Evolutionary conservation across 2,797 vertebrate genomes (phyloP).

Genomic region (Sebastes oblongus): DNA sequence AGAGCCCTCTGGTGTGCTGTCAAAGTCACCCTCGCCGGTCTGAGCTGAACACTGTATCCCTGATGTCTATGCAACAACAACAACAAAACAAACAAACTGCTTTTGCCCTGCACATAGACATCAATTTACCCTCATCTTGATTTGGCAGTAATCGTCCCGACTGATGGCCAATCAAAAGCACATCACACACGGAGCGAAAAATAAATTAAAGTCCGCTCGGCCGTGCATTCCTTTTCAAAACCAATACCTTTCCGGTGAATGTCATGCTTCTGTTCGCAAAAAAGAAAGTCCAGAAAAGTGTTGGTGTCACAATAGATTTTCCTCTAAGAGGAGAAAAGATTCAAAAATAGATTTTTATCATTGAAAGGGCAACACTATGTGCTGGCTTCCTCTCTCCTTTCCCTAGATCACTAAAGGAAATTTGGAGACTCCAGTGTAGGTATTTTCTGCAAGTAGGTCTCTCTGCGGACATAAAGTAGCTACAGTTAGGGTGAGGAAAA

Average conservation of each 20-base stretch:
- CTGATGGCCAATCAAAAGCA: constrained; percentile 58
- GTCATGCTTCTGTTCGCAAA: not conserved
- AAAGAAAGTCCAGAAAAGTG: constrained; percentile 1
- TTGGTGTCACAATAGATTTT: constrained; percentile 42
- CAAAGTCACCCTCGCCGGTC: constrained; percentile 31
- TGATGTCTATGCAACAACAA: constrained; percentile 29
- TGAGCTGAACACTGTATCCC: constrained; percentile 26
- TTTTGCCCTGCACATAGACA: constrained; percentile 10
- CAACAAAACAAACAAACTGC: constrained; percentile 26
- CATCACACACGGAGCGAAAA: constrained; percentile 30
- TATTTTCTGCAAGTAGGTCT: not conserved
- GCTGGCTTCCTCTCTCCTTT: constrained; percentile 2
- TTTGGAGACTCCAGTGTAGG: not conserved
- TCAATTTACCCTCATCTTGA: constrained; percentile 39
- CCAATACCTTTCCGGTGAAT: constrained; percentile 25
- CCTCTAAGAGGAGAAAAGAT: constrained; percentile 7
- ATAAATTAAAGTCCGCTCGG: constrained; percentile 50
- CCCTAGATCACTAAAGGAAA: not conserved
- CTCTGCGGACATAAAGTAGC: no score
- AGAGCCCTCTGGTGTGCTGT: constrained; percentile 18
- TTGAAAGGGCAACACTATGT: constrained; percentile 24
- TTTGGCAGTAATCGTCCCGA: constrained; percentile 45
- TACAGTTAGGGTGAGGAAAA: no score
- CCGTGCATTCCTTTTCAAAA: constrained; percentile 37
- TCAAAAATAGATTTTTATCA: constrained; percentile 23